A percentile compares a stretch with the other conserved stretches of the same genome.
Evolutionary conservation across 2,888 invertebrate genomes (phyloP).

Genomic region (Enchytraeus crypticus): DNA sequence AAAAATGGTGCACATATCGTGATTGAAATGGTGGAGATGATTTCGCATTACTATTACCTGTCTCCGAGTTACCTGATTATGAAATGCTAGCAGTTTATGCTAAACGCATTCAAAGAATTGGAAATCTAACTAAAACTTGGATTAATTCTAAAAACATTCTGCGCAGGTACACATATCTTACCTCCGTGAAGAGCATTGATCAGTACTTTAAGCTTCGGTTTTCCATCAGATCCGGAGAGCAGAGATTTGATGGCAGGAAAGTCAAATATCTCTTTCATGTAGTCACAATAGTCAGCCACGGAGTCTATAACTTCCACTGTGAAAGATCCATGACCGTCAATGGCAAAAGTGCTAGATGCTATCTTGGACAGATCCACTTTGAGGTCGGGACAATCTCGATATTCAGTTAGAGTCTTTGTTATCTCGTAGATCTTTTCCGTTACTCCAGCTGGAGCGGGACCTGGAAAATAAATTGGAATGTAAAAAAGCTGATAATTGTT

Average conservation of each 20-base stretch:
- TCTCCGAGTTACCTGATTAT: no score
- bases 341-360: constrained; percentile 56
- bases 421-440: constrained; percentile 79
- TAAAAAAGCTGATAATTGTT: no score
- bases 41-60: no score
- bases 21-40: no score
- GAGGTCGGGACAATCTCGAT: constrained; percentile 70
- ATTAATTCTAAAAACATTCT: no score
- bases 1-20: no score
- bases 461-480: constrained; percentile 33
- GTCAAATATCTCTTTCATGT: constrained; percentile 96
- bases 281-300: constrained; percentile 73
- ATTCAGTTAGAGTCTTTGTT: constrained; percentile 68
- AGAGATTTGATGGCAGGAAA: constrained; percentile 68
- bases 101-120: no score
- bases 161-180: no score
- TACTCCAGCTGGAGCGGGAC: constrained; percentile 82
- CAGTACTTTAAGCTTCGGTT: constrained; percentile 66
- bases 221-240: constrained; percentile 58
- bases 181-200: constrained; percentile 95
- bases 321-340: constrained; percentile 31
- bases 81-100: no score
- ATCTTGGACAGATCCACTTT: constrained; percentile 57
- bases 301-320: constrained; percentile 73
- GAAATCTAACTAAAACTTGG: no score